Base-by-base conservation (phyloP, 2,797 vertebrate species). In the Botia kubotai region DNA sequence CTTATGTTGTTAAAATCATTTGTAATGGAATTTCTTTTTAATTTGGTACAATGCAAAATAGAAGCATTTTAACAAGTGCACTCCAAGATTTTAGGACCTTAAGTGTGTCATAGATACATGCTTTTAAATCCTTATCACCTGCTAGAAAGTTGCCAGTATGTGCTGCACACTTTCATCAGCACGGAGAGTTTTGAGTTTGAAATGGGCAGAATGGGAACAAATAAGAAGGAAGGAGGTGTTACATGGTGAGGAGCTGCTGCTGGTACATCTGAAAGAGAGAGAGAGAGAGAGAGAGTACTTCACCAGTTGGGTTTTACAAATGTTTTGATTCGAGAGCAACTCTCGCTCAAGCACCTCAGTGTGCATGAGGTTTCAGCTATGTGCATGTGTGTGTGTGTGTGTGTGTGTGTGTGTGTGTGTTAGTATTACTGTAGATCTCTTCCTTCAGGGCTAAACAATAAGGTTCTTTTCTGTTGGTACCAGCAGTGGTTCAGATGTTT, bases 71-170 rank as follows among this genome's bases (percentile, higher is more conserved):
- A 21, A 58, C 57, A 12, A 7, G 7, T 19, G 17, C 6, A n/a
- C 17, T 55, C 4, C 55, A n/a, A 52, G 50, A 52, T 1, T 3
- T 52, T 12, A 2, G 7, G 19, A 58, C 50, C 13, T 17, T 2
- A 23, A 58, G n/a, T 14, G 12, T 5, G 70, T 83, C 65, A 75
- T 83, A 80, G 78, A 43, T 58, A 75, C 75, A 72, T 66, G 72
- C 55, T 55, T 80, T 75, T 75, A 33, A 83, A 77, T 81, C 84
- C 78, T 71, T 84, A 84, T 84, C 66, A 82, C 52, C 89, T 63
- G 78, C 75, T 67, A 60, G 81, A 73, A 85, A 80, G 70, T 81
- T 86, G 80, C 84, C 86, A 86, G 89, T 2, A 19, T 71, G 77
- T 72, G 57, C 67, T 21, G 80, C 68, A 52, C 67, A 33, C 26